These are phyloP conservation scores for Phortica variegata DNA, from an alignment of 1,140 invertebrate species.

Conservation along the genomic window DNA sequence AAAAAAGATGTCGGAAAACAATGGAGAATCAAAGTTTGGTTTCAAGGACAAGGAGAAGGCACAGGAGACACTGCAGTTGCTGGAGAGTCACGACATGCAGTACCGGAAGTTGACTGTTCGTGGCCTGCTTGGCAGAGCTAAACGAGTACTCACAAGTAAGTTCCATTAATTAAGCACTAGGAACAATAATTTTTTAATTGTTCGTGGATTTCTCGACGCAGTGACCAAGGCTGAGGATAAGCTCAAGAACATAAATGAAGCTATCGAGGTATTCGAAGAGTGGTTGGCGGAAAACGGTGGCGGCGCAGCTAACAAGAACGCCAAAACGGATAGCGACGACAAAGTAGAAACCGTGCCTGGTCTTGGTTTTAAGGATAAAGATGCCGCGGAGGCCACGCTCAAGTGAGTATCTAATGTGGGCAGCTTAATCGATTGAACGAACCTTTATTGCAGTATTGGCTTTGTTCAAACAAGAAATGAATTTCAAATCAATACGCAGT, in stretches of 20 bases:
- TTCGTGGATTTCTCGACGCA: slow-evolving; percentile 25
- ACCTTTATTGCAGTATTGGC: neutral
- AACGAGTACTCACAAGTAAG: slow-evolving; percentile 65
- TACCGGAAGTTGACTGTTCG: slow-evolving; percentile 67
- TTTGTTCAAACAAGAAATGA: too few relatives aligned
- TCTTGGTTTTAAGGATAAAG: slow-evolving; percentile 67
- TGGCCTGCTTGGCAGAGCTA: slow-evolving; percentile 65
- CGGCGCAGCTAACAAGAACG: slow-evolving; percentile 58
- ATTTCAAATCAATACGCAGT: too few relatives aligned
- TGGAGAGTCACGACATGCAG: slow-evolving; percentile 65
- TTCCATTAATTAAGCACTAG: slow-evolving; percentile 14
- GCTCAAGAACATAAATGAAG: slow-evolving; percentile 68
- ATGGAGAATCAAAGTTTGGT: slow-evolving; percentile 65
- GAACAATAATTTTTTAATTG: neutral
- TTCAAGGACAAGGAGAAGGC: slow-evolving; percentile 71
- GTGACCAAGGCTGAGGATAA: slow-evolving; percentile 71
- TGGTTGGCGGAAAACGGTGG: slow-evolving; percentile 64
- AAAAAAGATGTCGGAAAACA: slow-evolving; percentile 36
- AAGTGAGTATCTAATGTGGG: slow-evolving; percentile 30
- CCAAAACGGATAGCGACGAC: slow-evolving; percentile 51
- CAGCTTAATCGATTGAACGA: slow-evolving; percentile 6
- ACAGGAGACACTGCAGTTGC: slow-evolving; percentile 63
- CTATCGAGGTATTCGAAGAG: slow-evolving; percentile 66
- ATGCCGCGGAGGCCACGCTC: slow-evolving; percentile 58
- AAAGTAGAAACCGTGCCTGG: slow-evolving; percentile 63